Evolutionary conservation across 1,140 invertebrate genomes (phyloP).

Genomic region (Microvelia longipes): DNA sequence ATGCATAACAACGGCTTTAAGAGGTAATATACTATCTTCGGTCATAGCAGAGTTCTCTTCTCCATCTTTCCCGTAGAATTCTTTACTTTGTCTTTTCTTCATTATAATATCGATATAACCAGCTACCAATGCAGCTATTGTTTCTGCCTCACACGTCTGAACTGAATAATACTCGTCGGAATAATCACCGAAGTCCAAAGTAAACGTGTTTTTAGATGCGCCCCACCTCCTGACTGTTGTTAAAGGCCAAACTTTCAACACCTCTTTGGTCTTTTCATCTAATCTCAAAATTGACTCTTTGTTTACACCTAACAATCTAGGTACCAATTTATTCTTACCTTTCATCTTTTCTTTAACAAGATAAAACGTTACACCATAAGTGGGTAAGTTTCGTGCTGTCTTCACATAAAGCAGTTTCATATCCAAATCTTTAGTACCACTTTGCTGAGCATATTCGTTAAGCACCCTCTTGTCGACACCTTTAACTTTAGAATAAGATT

Average conservation of each 20-base stretch:
- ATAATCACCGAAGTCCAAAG: constrained; percentile 98
- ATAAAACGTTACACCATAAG: constrained; percentile 99
- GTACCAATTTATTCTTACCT: constrained; percentile 94
- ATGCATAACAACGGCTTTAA: constrained; percentile 40
- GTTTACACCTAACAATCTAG: constrained; percentile 88
- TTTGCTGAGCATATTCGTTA: constrained; percentile 69
- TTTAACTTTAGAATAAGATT: constrained; percentile 89
- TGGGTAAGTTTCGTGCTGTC: constrained; percentile 80
- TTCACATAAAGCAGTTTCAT: constrained; percentile 95
- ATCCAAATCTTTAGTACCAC: constrained; percentile 73
- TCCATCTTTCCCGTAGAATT: constrained; percentile 96
- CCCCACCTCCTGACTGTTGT: constrained; percentile 95
- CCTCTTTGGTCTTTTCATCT: constrained; percentile 97
- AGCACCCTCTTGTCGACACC: constrained; percentile 95
- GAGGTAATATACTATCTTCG: constrained; percentile 87
- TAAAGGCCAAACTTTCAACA: constrained; percentile 84
- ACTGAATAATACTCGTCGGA: constrained; percentile 97
- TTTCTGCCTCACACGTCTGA: constrained; percentile 95
- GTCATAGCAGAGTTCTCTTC: constrained; percentile 98
- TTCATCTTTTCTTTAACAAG: constrained; percentile 98
- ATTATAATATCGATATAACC: constrained; percentile 99
- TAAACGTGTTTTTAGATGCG: constrained; percentile 97
- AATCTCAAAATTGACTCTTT: constrained; percentile 94
- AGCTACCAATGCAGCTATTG: constrained; percentile 92
- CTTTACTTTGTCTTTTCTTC: constrained; percentile 88